Evolutionary conservation across 2,797 vertebrate genomes (phyloP), one percentile per base, ranked within the genome.

Genomic region (Chrosomus eos): DNA sequence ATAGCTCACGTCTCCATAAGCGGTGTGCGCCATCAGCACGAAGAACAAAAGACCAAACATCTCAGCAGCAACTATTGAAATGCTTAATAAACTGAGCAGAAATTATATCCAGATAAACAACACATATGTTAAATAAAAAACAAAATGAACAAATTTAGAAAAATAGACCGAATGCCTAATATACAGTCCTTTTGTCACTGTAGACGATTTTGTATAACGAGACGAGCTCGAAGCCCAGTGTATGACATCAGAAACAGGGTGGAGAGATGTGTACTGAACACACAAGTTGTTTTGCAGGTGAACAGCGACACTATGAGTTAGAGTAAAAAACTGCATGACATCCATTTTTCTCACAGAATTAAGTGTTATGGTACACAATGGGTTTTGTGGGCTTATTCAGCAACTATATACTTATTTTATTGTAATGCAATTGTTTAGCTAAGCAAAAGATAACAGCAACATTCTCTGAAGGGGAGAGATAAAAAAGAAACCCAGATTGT

Each of bases 1-100:
- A 89, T 95, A 96, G 53, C 90, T 92, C 80, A 95, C 84, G 75
- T 94, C 93, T 83, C 90, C 93, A 43, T 60, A 14, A 72, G 88
- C 89, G 45, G 31, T 70, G 1, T 81, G 80, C 40, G 71, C 1
- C 74, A 86, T 0, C 11, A 83, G 83, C 85, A 33, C 26, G 60
- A 62, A 16, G 26, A 28, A 62, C 60, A 62, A 62, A 62, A 62
- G 28, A 1, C 13, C 3, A 3, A 2, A 4, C 55, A 82, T 73
- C 26, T 45, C 16, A 0, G 0, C 31, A 58, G 10, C 10, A 55
- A 3, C 43, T 3, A 1, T 4, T 43, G 3, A 43, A 43, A 43
- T 43, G 43, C 11, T 11, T 11, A 11, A 43, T 3, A 43, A 43
- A 43, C 10, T 43, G 40, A 13, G 3, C 10, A 43, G 43, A 43